These are phyloP conservation scores for Perca flavescens DNA, from an alignment of 2,113 vertebrate genomes.

Conservation along the genomic window DNA sequence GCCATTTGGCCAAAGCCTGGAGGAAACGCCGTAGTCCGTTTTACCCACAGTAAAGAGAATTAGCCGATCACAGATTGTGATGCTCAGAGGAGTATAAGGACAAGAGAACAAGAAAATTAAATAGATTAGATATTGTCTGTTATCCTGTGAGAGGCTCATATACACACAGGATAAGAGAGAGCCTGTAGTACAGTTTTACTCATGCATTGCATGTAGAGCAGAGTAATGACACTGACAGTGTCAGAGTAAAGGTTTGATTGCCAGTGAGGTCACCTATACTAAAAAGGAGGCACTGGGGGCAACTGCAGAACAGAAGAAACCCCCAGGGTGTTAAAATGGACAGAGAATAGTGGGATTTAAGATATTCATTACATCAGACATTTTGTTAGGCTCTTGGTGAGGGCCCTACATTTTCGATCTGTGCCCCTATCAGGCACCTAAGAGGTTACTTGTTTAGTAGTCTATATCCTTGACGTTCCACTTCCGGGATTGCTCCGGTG, in stretches of 20 bases:
- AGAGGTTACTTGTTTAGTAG: neutral
- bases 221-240: neutral
- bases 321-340: neutral
- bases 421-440: neutral
- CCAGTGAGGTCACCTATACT: neutral
- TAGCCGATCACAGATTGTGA: slow-evolving; percentile 50
- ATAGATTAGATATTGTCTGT: slow-evolving; percentile 28
- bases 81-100: slow-evolving; percentile 17
- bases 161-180: neutral
- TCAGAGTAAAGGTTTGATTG: neutral
- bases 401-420: neutral
- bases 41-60: slow-evolving; percentile 40
- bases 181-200: neutral
- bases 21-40: slow-evolving; percentile 11
- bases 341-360: neutral
- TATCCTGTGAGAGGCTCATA: slow-evolving; percentile 24
- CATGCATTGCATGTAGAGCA: neutral
- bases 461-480: too few relatives aligned
- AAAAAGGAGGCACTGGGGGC: neutral
- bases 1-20: slow-evolving; percentile 21
- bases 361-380: neutral
- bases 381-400: neutral
- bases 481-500: too few relatives aligned
- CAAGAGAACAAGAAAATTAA: slow-evolving; percentile 21
- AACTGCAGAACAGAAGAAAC: neutral